Evolutionary conservation across 2,113 vertebrate species (phyloP).

Genomic region (Sula dactylatra): DNA sequence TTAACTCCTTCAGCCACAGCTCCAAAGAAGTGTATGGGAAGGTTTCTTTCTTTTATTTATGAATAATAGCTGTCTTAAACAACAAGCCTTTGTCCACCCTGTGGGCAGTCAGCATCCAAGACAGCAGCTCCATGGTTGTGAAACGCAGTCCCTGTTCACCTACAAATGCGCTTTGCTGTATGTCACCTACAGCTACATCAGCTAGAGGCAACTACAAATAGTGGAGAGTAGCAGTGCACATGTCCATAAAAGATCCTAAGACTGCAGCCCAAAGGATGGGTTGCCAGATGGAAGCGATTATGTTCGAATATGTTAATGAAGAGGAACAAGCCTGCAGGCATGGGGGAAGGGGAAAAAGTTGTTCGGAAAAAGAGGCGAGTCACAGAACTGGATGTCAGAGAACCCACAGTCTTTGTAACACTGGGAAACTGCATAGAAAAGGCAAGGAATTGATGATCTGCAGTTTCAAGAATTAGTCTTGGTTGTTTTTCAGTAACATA

Average conservation of each 20-base stretch:
- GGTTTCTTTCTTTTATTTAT: not conserved
- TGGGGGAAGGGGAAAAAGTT: not conserved
- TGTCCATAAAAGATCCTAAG: not conserved
- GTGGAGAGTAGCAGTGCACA: slow-evolving; percentile 20
- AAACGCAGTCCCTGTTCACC: not conserved
- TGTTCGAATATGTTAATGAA: slow-evolving; percentile 36
- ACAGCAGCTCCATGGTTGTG: not conserved
- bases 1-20: not conserved
- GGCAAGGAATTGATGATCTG: not conserved
- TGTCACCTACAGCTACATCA: not conserved
- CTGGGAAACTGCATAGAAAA: not conserved
- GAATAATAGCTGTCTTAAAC: not conserved
- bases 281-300: slow-evolving; percentile 61
- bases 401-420: not conserved
- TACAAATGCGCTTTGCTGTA: not conserved
- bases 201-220: not conserved
- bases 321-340: slow-evolving; percentile 40
- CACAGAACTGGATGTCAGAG: slow-evolving; percentile 10
- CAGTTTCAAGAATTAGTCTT: not conserved
- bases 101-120: not conserved
- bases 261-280: not conserved
- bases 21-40: not conserved
- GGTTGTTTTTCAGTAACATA: not conserved
- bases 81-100: not conserved
- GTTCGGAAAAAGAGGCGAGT: slow-evolving; percentile 9